These are phyloP conservation scores for Aspidiotus destructor DNA, from an alignment of 2,888 invertebrate genomes.

Conservation along the genomic window DNA sequence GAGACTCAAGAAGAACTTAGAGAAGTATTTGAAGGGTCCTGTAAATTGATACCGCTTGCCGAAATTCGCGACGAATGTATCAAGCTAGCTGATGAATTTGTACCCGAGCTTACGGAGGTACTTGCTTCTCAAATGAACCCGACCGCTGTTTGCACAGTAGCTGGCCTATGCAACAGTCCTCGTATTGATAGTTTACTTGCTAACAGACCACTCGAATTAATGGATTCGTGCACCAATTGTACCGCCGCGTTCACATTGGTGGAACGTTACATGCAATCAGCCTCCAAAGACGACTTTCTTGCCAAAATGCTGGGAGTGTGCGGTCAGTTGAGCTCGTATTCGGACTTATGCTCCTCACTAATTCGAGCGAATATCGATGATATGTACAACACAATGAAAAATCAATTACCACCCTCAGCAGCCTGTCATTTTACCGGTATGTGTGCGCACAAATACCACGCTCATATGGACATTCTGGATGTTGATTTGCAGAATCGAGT, in stretches of 20 bases:
- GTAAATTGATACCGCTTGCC: constrained; percentile 67
- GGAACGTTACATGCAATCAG: constrained; percentile 48
- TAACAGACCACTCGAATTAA: neutral
- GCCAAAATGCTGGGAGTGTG: constrained; percentile 52
- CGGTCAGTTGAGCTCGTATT: constrained; percentile 58
- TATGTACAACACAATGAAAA: constrained; percentile 52
- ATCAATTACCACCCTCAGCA: constrained; percentile 53
- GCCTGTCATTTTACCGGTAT: constrained; percentile 69
- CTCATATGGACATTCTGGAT: constrained; percentile 17
- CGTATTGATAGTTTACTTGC: constrained; percentile 55
- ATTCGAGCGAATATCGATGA: constrained; percentile 63
- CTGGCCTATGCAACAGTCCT: constrained; percentile 74
- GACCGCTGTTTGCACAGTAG: constrained; percentile 73
- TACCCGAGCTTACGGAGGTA: constrained; percentile 77
- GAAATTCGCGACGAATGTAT: constrained; percentile 64
- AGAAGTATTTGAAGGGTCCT: constrained; percentile 79
- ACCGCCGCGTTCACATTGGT: constrained; percentile 47
- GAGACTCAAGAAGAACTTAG: constrained; percentile 69
- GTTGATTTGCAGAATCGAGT: neutral
- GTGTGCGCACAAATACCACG: constrained; percentile 44
- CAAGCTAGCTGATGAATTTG: constrained; percentile 70
- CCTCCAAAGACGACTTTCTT: constrained; percentile 51
- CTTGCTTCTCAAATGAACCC: constrained; percentile 86
- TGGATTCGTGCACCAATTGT: constrained; percentile 45
- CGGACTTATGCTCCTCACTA: constrained; percentile 68